These are phyloP conservation scores for Garrulus glandarius DNA, from an alignment of 2,797 vertebrate species.

Conservation along the genomic window DNA sequence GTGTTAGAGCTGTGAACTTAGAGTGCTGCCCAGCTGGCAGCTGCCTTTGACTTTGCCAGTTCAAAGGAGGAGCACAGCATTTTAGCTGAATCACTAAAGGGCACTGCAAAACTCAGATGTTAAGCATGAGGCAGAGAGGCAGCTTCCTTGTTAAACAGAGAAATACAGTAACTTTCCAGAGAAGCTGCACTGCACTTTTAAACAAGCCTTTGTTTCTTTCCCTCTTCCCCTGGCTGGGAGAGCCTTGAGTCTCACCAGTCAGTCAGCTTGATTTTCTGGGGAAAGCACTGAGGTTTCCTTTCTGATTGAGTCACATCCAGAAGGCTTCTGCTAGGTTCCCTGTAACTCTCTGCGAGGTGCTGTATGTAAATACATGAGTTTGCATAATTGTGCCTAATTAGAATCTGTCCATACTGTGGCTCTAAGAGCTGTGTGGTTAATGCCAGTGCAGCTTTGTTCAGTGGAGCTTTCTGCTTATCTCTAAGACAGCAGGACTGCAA, in stretches of 20 bases:
- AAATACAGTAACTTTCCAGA: neutral
- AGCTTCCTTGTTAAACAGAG: neutral
- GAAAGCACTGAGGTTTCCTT: neutral
- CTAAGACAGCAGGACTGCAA: neutral
- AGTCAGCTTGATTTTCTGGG: neutral
- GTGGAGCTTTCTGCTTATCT: slow-evolving; percentile 25
- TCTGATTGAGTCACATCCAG: neutral
- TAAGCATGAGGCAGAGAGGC: neutral
- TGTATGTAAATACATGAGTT: neutral
- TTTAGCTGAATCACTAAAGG: neutral
- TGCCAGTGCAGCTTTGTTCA: neutral
- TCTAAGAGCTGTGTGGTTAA: neutral
- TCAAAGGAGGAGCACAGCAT: neutral
- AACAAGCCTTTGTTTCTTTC: neutral
- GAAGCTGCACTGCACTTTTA: neutral
- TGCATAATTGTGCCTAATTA: slow-evolving; percentile 19
- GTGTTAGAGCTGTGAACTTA: neutral
- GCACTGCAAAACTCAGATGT: neutral
- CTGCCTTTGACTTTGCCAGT: neutral
- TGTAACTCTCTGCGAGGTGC: neutral
- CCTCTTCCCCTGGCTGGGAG: neutral
- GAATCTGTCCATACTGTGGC: neutral
- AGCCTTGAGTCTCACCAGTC: neutral
- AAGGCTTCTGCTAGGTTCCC: neutral
- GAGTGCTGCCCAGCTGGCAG: neutral